Percentiles rank a stretch among this genome's conserved stretches.
Conservation (phyloP, 2,888 invertebrate species). For the Biston stratarius region DNA sequence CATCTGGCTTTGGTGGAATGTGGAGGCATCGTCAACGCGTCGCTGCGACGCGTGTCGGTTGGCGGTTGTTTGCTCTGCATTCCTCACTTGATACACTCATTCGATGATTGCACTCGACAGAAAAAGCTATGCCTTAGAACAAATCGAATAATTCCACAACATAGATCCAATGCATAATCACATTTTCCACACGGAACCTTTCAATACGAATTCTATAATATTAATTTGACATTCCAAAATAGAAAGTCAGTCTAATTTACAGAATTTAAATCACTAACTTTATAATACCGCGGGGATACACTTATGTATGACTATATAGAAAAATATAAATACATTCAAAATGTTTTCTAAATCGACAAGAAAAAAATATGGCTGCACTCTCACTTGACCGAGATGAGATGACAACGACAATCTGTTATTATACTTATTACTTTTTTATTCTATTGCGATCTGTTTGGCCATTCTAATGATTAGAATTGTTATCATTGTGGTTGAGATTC, state of each 20-base stretch:
- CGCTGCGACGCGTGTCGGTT: conserved; percentile 43
- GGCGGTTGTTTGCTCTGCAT: conserved; percentile 52
- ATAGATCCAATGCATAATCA: no score
- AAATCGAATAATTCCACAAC: not conserved
- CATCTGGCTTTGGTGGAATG: conserved; percentile 52
- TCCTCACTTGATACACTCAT: conserved; percentile 44
- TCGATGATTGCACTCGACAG: conserved; percentile 28
- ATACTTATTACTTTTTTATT: conserved; percentile 19
- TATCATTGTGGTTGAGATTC: conserved; percentile 6
- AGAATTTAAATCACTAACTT: not conserved
- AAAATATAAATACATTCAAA: no score
- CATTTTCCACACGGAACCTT: no score
- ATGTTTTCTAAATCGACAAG: no score
- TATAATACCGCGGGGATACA: not conserved
- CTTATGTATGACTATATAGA: no score
- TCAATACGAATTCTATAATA: not conserved
- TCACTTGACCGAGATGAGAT: conserved; percentile 13
- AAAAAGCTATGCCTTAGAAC: conserved; percentile 16
- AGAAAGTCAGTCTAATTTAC: not conserved
- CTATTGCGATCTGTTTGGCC: conserved; percentile 6
- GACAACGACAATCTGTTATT: conserved; percentile 9
- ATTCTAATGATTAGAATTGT: conserved; percentile 22
- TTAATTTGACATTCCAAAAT: not conserved
- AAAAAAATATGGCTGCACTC: not conserved
- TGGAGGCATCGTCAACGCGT: conserved; percentile 43